Evolutionary conservation across 2,113 vertebrate species (phyloP), one percentile per base, ranked within the genome.

Genomic region (Entosphenus tridentatus): DNA sequence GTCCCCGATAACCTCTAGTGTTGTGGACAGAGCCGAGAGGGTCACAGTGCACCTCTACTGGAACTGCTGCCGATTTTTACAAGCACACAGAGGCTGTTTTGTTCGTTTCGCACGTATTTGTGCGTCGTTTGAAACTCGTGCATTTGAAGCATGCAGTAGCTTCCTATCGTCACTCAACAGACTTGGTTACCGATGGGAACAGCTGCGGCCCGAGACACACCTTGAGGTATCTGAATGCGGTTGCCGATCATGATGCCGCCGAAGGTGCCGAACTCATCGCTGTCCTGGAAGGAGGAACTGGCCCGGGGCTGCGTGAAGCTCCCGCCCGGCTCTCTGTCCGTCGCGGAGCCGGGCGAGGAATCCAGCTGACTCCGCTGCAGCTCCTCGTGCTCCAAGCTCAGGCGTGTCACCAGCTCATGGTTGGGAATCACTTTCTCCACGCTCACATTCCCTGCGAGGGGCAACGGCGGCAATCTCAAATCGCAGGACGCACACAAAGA

Each of bases 231-330:
- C 77, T 96, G 89, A 76, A 98, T 97, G 11, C 92, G 84, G 78
- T 98, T 98, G 70, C 93, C 93, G 5, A 97, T 80, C 57, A 96
- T 76, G 72, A 89, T 83, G 0, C 89, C 91, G 69, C 93, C 93
- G 67, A 98, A 98, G 4, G 87, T 97, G 57, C 92, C 87, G 0
- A 89, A 97, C 73, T 87, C 85, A 3, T 79, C 75, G 69, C 95
- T 78, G 65, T 82, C 80, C 1, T 83, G 81, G 18, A 73, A 74
- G 70, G 77, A 77, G 67, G 76, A 79, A 68, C 70, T 73, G 57
- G 70, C 73, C 1, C 74, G 74, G 12, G 79, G 77, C 57, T 79
- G 74, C 3, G 80, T 74, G 57, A 82, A 79, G 2, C 11, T 57
- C 16, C 1, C 16, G 16, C 11, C 9, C 1, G 62, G 62, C 8